phyloP scores from a whole-genome alignment of 2,113 vertebrate genomes.

The Calyptommatus sinebrachiatus region DNA sequence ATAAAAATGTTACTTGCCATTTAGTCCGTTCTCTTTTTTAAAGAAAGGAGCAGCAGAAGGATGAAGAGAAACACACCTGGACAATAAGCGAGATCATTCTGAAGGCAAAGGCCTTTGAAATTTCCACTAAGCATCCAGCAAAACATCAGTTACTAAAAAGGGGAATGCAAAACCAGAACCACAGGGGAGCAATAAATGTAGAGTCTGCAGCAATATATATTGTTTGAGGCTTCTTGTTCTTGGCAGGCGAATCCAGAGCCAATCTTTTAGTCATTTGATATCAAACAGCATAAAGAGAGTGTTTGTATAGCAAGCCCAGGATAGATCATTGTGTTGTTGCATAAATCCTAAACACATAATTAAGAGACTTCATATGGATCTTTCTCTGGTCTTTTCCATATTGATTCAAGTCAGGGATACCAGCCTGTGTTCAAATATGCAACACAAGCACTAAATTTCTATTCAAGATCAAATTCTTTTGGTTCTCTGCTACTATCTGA shows the following conservation, averaged over 20 bases:
- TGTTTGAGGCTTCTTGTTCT: not conserved
- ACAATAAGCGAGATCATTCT: not conserved
- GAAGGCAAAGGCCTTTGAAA: slow-evolving; percentile 3
- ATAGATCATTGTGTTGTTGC: not conserved
- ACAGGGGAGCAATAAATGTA: not conserved
- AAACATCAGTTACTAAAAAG: not conserved
- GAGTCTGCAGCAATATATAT: not conserved
- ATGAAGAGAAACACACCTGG: not conserved
- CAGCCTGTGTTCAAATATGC: no score
- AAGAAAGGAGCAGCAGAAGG: not conserved
- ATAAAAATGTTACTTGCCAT: not conserved
- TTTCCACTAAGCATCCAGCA: not conserved
- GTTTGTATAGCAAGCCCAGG: not conserved
- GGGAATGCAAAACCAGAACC: not conserved
- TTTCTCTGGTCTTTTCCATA: no score
- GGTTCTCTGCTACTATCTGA: no score
- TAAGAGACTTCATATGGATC: no score
- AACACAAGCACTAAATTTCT: no score
- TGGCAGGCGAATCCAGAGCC: not conserved
- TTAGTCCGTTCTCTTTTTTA: not conserved
- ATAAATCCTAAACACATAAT: not conserved
- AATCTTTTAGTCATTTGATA: not conserved
- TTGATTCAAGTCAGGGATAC: no score
- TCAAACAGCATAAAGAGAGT: not conserved
- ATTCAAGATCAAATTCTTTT: no score